Conservation (phyloP, 1,140 invertebrate genomes). For the Megalonaias nervosa region DNA sequence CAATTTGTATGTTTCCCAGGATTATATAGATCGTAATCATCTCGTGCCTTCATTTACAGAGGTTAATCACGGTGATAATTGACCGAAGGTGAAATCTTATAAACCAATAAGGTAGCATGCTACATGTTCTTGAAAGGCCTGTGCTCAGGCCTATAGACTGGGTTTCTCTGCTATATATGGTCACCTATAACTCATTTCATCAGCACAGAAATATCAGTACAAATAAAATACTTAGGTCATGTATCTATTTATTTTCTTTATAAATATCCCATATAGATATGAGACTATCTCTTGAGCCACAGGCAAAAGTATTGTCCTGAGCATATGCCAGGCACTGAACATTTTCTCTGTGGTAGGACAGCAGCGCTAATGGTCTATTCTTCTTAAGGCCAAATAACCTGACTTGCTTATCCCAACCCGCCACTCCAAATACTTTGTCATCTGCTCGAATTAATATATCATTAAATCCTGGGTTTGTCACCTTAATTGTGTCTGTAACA, state of each 20-base stretch:
- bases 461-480: conserved; percentile 57
- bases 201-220: no score
- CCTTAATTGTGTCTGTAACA: conserved; percentile 2
- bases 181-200: no score
- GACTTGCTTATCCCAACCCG: conserved; percentile 84
- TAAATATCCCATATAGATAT: conserved; percentile 63
- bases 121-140: no score
- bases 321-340: conserved; percentile 55
- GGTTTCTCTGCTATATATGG: no score
- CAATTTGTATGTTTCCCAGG: no score
- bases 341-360: conserved; percentile 73
- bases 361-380: conserved; percentile 81
- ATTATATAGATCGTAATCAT: no score
- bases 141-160: no score
- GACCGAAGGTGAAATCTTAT: no score
- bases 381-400: conserved; percentile 86
- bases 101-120: no score
- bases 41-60: no score
- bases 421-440: conserved; percentile 82
- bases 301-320: conserved; percentile 48
- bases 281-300: conserved; percentile 57
- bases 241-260: conserved; percentile 8
- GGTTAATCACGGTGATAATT: no score
- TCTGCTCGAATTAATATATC: conserved; percentile 80
- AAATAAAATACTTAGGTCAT: no score